Conservation (phyloP, 2,888 invertebrate species). For the Synanthedon tipuliformis region DNA sequence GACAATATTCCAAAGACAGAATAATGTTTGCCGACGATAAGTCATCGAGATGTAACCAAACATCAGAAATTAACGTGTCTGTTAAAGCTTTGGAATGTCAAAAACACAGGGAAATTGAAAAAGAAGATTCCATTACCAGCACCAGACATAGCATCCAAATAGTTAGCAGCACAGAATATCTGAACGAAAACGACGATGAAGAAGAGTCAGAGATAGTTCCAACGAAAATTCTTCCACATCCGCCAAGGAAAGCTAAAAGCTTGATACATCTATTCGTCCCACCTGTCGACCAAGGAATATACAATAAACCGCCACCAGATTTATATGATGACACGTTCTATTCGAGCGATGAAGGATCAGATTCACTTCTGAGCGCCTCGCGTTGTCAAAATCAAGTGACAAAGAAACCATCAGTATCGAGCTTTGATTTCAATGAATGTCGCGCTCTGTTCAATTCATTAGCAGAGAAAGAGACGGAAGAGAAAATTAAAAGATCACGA, state of each 20-base stretch:
- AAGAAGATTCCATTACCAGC: conserved; percentile 67
- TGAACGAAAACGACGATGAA: conserved; percentile 61
- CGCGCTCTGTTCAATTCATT: conserved; percentile 70
- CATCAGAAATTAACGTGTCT: conserved; percentile 52
- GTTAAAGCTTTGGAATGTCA: conserved; percentile 39
- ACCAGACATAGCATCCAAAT: conserved; percentile 65
- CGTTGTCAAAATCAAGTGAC: conserved; percentile 48
- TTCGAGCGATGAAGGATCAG: conserved; percentile 77
- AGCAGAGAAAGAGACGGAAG: conserved; percentile 61
- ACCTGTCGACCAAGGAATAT: conserved; percentile 70
- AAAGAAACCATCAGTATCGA: conserved; percentile 42
- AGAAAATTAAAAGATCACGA: conserved; percentile 39
- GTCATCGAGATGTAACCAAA: conserved; percentile 49
- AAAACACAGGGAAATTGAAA: conserved; percentile 44
- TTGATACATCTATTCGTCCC: conserved; percentile 76
- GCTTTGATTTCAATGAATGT: conserved; percentile 62
- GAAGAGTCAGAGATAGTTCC: conserved; percentile 80
- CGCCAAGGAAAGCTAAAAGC: conserved; percentile 81
- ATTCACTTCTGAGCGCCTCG: conserved; percentile 77
- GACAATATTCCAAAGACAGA: conserved; percentile 65
- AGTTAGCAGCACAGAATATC: conserved; percentile 55
- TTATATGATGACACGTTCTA: conserved; percentile 70
- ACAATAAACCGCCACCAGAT: conserved; percentile 61
- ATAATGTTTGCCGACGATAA: conserved; percentile 32
- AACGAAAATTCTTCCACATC: conserved; percentile 82